Evolutionary conservation across 2,797 vertebrate species (phyloP).

Genomic region (Sphaeramia orbicularis): DNA sequence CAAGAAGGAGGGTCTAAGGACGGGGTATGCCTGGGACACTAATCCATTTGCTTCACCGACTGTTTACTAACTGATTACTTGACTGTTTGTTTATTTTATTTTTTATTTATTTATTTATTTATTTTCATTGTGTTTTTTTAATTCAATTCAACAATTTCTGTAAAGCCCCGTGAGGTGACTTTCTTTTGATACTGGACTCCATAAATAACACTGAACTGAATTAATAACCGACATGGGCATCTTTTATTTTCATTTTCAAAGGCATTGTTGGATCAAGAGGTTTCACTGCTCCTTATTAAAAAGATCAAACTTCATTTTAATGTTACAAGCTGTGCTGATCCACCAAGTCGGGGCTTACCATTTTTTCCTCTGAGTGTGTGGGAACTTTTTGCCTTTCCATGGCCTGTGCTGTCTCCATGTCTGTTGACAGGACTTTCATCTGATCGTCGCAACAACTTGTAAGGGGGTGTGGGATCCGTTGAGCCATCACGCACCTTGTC

Average conservation of each 20-base stretch:
- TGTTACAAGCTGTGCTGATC: neutral
- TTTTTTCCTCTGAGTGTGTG: conserved; percentile 94
- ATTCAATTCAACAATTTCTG: too few relatives aligned
- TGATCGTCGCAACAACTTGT: conserved; percentile 97
- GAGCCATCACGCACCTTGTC: conserved; percentile 96
- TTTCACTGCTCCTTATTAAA: neutral
- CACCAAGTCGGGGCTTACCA: conserved; percentile 79
- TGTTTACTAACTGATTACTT: too few relatives aligned
- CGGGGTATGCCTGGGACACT: too few relatives aligned
- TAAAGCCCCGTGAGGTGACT: too few relatives aligned
- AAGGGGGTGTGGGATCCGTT: conserved; percentile 94
- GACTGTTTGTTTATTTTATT: too few relatives aligned
- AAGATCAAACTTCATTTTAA: neutral
- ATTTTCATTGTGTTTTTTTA: too few relatives aligned
- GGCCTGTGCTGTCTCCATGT: conserved; percentile 90
- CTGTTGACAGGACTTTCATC: conserved; percentile 95
- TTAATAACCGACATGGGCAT: neutral
- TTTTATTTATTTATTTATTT: too few relatives aligned
- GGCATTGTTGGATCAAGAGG: neutral
- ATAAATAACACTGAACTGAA: too few relatives aligned
- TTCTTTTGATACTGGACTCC: too few relatives aligned
- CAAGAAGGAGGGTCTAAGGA: too few relatives aligned
- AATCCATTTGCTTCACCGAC: too few relatives aligned
- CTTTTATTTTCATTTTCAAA: neutral
- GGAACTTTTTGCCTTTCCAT: conserved; percentile 92